Conservation (phyloP, 2,113 vertebrate species). For the Charadrius vociferus region DNA sequence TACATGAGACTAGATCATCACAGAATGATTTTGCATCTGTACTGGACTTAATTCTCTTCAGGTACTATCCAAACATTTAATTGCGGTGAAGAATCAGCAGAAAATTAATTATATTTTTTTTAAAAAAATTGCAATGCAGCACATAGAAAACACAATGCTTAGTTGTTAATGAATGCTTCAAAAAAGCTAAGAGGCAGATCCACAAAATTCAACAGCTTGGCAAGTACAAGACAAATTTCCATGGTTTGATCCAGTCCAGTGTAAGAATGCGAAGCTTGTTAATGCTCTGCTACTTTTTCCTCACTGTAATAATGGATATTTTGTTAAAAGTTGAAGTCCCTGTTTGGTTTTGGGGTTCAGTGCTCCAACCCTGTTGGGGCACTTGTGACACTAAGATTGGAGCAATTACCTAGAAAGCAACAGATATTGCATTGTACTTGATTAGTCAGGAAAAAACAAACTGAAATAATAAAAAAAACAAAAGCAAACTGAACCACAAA, state of each 20-base stretch:
- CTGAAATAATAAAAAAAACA: not conserved
- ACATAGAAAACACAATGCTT: accelerated
- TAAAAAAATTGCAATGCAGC: not conserved
- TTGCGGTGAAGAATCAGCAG: not conserved
- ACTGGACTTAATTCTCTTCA: not conserved
- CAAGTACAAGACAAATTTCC: not conserved
- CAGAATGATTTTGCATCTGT: not conserved
- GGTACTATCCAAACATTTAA: not conserved
- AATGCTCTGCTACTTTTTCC: not conserved
- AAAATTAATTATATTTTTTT: not conserved
- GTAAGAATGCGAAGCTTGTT: not conserved
- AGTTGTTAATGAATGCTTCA: not conserved
- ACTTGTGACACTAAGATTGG: not conserved
- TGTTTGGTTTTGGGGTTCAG: not conserved
- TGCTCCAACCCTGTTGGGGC: not conserved
- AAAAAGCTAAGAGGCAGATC: not conserved
- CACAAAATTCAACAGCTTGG: not conserved
- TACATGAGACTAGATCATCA: not conserved
- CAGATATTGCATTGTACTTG: not conserved
- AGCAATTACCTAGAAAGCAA: not conserved
- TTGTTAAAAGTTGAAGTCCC: not conserved
- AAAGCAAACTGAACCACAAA: not conserved
- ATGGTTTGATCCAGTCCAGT: not conserved
- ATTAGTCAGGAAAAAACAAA: not conserved
- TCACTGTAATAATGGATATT: not conserved